Base-by-base conservation (phyloP, 1,140 invertebrate genomes). In the Megalonaias nervosa region DNA sequence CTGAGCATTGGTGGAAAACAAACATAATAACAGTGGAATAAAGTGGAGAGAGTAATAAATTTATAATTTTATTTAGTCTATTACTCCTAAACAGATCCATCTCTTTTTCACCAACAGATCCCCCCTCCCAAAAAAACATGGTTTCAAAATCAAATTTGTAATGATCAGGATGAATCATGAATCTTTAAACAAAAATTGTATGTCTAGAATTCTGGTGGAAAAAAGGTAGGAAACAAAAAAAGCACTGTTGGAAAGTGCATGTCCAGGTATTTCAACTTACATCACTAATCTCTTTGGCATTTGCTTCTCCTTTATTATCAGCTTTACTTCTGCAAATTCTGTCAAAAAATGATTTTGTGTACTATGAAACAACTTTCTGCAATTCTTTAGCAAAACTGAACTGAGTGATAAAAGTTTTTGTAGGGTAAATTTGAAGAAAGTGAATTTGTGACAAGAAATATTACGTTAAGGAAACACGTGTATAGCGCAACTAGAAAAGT, bases 251-350 rank as follows among this genome's bases (percentile, higher is more conserved):
- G 38, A 48, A 48, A 6, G 38, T 48, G 38, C 38, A 48, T 48
- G 38, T 48, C 38, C 60, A 62, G 13, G 60, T 66, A 21, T 19
- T 70, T 64, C 17, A 67, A 88, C 87, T 86, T 83, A 92, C 91
- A 88, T 92, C 91, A 12, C 97, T 98, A 74, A 99, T 96, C 91
- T 99, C 97, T 87, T 97, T 95, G 5, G 97, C 97, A 88, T 96
- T 96, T 3, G 95, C 92, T 92, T 98, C 97, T 3, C 95, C 94
- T 67, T 94, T 94, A 14, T 94, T 90, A 83, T 97, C 96, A 76
- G 94, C 93, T 84, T 97, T 95, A 1, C 93, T 92, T 59, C 97
- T 93, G 84, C 94, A 95, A 13, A 97, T 95, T 81, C 95, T 94
- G 1, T 62, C 78, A 84, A 70, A 78, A 15, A 75, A 71, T 57